Evolutionary conservation across 2,888 invertebrate species (phyloP), one percentile per base, ranked within the genome.

Genomic region (Thysanoteuthis rhombus): DNA sequence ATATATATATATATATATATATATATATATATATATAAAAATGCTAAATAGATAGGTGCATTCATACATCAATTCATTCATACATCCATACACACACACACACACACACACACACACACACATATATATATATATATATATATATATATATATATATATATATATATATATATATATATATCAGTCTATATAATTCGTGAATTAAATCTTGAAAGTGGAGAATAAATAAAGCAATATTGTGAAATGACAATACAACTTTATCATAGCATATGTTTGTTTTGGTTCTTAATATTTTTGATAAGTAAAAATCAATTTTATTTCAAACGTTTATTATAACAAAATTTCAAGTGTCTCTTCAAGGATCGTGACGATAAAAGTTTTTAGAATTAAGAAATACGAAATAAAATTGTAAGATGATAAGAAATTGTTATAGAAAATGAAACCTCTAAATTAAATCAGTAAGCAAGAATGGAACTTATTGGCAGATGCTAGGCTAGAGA

Each of bases 281-380:
- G 32, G 10, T 75, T 75, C n/a, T 75, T 75, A 75, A 75, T 75
- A 75, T 75, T 75, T n/a, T 75, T 75, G 75, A n/a, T 75, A 75
- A 75, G 75, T 75, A 75, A 75, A 75, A 75, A 75, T 75, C 75
- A 75, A 75, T 75, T 75, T 75, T n/a, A 75, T 75, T 75, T 75
- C 75, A 75, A 32, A 32, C 10, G 32, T 75, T 75, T 75, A 75
- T 75, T 75, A 75, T 75, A 75, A 75, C n/a, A 12, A 75, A 75
- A 75, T 32, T 75, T 75, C 75, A 75, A 75, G 75, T 75, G n/a
- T 75, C 10, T 75, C 32, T 16, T n/a, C 75, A 75, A 75, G 75
- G 75, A 75, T 10, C n/a, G n/a, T 75, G 1, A 75, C n/a, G 75
- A 75, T 16, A n/a, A 0, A 75, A 32, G 32, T 75, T 75, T 75